Conservation (phyloP, 2,797 vertebrate genomes). For the Nyctalus aviator region DNA sequence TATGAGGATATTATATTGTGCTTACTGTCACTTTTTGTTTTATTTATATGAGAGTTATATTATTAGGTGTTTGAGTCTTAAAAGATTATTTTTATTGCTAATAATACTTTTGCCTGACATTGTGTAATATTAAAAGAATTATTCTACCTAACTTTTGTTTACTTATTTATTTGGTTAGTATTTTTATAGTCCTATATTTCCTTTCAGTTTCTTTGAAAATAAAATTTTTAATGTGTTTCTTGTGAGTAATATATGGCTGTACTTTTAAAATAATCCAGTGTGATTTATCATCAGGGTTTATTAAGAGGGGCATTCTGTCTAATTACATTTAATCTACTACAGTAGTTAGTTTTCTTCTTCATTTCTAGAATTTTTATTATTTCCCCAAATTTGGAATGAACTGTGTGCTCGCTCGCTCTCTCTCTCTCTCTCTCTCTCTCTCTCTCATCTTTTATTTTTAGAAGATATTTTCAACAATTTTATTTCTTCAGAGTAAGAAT, state of each 20-base stretch:
- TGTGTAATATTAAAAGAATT: background rate
- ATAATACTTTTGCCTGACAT: background rate
- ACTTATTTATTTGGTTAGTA: background rate
- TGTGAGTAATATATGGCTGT: background rate
- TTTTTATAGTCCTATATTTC: constrained; percentile 32
- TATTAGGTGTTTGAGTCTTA: background rate
- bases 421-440: too few relatives aligned
- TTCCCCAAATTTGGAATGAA: background rate
- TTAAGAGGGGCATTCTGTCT: background rate
- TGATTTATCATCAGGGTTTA: background rate
- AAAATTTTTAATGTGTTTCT: background rate
- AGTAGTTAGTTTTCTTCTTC: background rate
- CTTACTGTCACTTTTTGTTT: background rate
- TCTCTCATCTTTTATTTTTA: background rate
- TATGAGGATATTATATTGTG: background rate
- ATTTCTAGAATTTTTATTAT: constrained; percentile 22
- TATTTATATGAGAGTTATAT: background rate
- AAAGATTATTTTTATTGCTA: background rate
- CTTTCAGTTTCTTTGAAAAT: constrained; percentile 33
- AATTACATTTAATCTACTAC: constrained; percentile 8
- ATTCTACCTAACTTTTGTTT: background rate
- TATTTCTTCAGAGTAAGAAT: constrained; percentile 21
- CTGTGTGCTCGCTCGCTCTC: too few relatives aligned
- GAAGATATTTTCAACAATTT: constrained; percentile 5
- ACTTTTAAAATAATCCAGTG: background rate